Conservation (phyloP, 2,113 vertebrate genomes). For the Caranx ignobilis region DNA sequence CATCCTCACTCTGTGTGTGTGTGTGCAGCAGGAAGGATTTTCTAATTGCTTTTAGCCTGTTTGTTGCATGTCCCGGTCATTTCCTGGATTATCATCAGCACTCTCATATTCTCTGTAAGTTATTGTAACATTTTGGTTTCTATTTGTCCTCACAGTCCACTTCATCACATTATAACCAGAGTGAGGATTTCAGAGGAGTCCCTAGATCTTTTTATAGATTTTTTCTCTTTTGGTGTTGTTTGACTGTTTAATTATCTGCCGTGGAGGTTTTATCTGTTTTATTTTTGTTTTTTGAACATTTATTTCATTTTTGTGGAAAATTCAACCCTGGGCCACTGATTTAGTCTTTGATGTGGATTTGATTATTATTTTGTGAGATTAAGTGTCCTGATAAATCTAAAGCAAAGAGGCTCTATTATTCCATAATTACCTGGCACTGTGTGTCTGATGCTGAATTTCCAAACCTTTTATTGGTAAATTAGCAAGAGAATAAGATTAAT, state of each 20-base stretch:
- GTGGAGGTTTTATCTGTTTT: not conserved
- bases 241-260: not conserved
- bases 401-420: not conserved
- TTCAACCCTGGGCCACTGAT: not conserved
- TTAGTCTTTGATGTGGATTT: not conserved
- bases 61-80: not conserved
- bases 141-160: not conserved
- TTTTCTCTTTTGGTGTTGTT: not conserved
- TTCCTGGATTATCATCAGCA: not conserved
- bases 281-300: not conserved
- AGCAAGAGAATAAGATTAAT: not conserved
- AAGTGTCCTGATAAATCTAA: not conserved
- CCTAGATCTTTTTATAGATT: not conserved
- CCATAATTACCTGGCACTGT: not conserved
- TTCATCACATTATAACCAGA: conserved; percentile 12
- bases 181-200: not conserved
- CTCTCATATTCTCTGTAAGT: not conserved
- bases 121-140: not conserved
- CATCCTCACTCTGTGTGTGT: not conserved
- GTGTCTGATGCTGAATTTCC: not conserved
- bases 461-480: not conserved
- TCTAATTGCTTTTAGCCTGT: not conserved
- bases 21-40: not conserved
- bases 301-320: not conserved
- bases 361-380: too few relatives aligned